phyloP scores from a whole-genome alignment of 2,113 vertebrate genomes.

The Gavialis gangeticus region DNA sequence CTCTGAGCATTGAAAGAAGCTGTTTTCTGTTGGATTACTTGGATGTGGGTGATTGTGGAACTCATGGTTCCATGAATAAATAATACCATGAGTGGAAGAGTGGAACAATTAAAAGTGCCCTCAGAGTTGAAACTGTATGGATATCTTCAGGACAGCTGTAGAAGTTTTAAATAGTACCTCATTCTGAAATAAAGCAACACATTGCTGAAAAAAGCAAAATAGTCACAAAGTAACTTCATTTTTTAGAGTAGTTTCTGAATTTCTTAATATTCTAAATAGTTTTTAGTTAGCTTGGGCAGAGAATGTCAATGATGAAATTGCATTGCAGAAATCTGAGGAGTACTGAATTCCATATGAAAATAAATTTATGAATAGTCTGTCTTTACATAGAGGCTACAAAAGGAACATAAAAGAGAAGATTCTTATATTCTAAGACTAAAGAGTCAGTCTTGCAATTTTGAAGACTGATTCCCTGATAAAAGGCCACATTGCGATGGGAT shows the following conservation, averaged over 20 bases:
- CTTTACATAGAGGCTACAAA: not conserved
- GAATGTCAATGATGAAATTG: not conserved
- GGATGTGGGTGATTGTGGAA: no score
- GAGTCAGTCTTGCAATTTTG: not conserved
- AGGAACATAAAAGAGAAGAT: not conserved
- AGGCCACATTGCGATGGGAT: not conserved
- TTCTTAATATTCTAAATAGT: not conserved
- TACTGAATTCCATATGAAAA: not conserved
- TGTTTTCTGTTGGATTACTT: no score
- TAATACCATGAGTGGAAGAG: no score
- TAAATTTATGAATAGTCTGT: not conserved
- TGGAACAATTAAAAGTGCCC: no score
- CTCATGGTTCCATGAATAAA: no score
- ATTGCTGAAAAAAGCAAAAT: not conserved
- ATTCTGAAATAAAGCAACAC: not conserved
- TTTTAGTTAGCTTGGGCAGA: not conserved
- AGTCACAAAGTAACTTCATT: not conserved
- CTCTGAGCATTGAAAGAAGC: no score
- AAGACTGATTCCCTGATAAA: not conserved
- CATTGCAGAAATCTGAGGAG: not conserved
- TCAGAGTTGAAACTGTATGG: no score
- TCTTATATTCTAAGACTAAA: not conserved
- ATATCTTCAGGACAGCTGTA: no score
- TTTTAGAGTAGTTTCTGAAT: not conserved
- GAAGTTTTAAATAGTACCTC: conserved; percentile 1